Evolutionary conservation across 2,888 invertebrate genomes (phyloP).

Genomic region (Pammene aurita): DNA sequence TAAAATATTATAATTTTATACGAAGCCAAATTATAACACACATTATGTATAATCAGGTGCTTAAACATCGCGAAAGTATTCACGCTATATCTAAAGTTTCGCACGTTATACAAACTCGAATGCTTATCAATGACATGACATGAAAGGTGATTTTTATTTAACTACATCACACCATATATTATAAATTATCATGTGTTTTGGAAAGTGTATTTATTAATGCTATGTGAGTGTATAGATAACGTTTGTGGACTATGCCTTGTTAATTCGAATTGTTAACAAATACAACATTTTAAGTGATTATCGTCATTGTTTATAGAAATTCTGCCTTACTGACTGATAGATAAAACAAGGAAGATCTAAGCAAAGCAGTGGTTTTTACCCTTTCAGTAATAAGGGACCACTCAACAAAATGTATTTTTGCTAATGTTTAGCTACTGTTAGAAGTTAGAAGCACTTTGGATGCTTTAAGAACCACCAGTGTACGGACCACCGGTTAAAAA

Average conservation of each 20-base stretch:
- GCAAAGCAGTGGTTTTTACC: too few species aligned
- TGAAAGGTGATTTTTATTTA: slow-evolving; percentile 15
- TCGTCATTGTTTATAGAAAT: neutral
- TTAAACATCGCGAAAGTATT: slow-evolving; percentile 19
- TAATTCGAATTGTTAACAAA: neutral
- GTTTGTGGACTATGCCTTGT: neutral
- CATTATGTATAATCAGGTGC: slow-evolving; percentile 20
- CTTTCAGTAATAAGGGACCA: too few species aligned
- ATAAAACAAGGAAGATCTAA: neutral
- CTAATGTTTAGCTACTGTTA: too few species aligned
- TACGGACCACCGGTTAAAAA: too few species aligned
- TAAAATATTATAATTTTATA: slow-evolving; percentile 22
- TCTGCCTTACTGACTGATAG: neutral
- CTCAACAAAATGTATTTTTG: too few species aligned
- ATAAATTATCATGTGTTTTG: neutral
- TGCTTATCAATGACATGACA: slow-evolving; percentile 14
- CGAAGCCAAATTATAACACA: slow-evolving; percentile 7
- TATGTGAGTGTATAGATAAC: neutral
- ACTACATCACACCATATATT: neutral
- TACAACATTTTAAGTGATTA: neutral
- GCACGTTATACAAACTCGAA: slow-evolving; percentile 16
- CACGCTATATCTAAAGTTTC: slow-evolving; percentile 14
- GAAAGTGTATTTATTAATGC: neutral
- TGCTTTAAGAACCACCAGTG: too few species aligned
- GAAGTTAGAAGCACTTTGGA: too few species aligned